Conservation (phyloP, 2,797 vertebrate species). For the Amblyraja radiata region DNA sequence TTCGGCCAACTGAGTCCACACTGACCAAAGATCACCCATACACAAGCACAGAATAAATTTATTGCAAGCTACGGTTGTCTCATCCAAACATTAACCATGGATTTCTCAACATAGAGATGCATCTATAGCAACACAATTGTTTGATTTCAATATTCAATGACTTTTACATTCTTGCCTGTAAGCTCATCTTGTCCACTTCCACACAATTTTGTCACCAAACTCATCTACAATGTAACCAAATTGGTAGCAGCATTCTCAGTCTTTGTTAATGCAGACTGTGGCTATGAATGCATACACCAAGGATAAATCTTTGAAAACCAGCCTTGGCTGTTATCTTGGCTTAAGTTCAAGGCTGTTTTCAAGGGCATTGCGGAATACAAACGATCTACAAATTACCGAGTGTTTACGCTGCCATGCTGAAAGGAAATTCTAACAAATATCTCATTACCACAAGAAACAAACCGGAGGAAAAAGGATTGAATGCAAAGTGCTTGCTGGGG, state of each 20-base stretch:
- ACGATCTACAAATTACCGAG: slow-evolving; percentile 20
- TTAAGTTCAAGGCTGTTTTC: neutral
- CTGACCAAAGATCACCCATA: no score
- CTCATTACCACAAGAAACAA: neutral
- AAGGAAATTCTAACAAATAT: slow-evolving; percentile 18
- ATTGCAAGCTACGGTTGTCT: neutral
- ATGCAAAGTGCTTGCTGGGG: neutral
- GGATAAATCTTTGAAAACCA: neutral
- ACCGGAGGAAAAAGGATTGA: neutral
- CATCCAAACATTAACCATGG: neutral
- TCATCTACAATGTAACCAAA: neutral
- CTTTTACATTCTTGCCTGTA: neutral
- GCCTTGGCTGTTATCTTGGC: neutral
- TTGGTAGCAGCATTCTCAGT: neutral
- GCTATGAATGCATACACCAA: neutral
- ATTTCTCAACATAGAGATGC: neutral
- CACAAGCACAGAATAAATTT: neutral
- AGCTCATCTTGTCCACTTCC: slow-evolving; percentile 6
- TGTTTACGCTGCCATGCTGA: neutral
- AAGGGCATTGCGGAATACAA: neutral
- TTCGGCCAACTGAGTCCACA: no score
- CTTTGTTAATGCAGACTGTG: neutral
- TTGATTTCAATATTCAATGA: slow-evolving; percentile 6
- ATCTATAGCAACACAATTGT: neutral
- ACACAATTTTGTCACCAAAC: neutral